These are phyloP conservation scores for Nymphicus hollandicus DNA, from an alignment of 2,113 vertebrate genomes.

Conservation along the genomic window DNA sequence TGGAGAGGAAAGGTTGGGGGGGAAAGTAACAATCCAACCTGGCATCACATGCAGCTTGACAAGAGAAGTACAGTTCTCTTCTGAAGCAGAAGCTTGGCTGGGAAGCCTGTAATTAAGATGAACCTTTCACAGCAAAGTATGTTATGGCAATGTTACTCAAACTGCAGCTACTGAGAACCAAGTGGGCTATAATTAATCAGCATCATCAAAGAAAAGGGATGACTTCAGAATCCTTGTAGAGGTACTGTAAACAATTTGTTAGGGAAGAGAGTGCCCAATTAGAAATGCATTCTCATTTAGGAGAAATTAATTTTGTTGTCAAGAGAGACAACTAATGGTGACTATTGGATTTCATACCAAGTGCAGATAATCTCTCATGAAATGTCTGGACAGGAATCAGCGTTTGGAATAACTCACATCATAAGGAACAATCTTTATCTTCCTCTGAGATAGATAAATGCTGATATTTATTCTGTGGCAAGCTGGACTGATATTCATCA, in stretches of 20 bases:
- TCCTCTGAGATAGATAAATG: conserved; percentile 30
- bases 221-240: conserved; percentile 25
- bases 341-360: not conserved
- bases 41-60: conserved; percentile 3
- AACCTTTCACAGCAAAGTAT: conserved; percentile 8
- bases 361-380: not conserved
- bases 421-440: conserved; percentile 6
- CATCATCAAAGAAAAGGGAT: conserved; percentile 22
- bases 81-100: not conserved
- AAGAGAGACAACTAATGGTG: not conserved
- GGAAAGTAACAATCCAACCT: not conserved
- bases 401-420: conserved; percentile 7
- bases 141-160: not conserved
- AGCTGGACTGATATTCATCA: conserved; percentile 34
- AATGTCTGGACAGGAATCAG: not conserved
- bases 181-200: conserved; percentile 52
- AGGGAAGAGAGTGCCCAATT: conserved; percentile 21
- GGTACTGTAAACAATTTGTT: conserved; percentile 51
- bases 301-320: conserved; percentile 43
- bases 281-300: conserved; percentile 29
- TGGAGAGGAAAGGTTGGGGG: not conserved
- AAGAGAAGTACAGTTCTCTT: not conserved
- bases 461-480: conserved; percentile 23
- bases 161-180: conserved; percentile 21
- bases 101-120: conserved; percentile 24